phyloP scores from a whole-genome alignment of 2,113 vertebrate genomes.

The Myotis davidii region DNA sequence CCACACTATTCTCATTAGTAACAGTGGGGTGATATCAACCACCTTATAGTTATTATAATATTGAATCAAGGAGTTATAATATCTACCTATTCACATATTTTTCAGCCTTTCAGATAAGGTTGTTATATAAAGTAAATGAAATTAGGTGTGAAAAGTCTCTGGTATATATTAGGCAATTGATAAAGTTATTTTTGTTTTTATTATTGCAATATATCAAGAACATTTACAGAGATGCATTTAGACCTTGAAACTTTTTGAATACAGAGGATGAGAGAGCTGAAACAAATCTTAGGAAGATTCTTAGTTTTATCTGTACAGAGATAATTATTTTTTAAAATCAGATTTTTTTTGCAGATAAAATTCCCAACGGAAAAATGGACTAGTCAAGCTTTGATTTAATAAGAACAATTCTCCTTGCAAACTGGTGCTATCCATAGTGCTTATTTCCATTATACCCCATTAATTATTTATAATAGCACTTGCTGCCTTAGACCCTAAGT shows the following conservation, averaged over 20 bases:
- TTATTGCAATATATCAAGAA: not conserved
- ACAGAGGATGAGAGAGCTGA: not conserved
- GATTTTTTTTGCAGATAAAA: not conserved
- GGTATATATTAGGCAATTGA: not conserved
- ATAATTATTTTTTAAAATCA: not conserved
- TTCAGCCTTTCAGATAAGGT: not conserved
- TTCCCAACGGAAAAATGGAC: not conserved
- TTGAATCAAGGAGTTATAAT: not conserved
- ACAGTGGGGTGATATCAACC: not conserved
- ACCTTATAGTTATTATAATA: not conserved
- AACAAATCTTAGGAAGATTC: not conserved
- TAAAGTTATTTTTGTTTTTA: not conserved
- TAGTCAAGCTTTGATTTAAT: not conserved
- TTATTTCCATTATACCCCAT: not conserved
- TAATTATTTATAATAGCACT: conserved; percentile 28
- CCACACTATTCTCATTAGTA: not conserved
- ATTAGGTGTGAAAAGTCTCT: not conserved
- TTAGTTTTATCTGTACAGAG: not conserved
- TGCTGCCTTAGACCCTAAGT: not conserved
- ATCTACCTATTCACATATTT: not conserved
- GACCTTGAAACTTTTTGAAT: not conserved
- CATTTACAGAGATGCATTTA: not conserved
- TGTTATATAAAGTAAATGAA: conserved; percentile 7
- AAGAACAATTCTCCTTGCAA: not conserved
- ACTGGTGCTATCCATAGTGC: not conserved